A percentile compares a stretch with the other conserved stretches of the same genome.
These are phyloP conservation scores for Alcis repandata DNA, from an alignment of 2,888 invertebrate genomes.

Conservation along the genomic window DNA sequence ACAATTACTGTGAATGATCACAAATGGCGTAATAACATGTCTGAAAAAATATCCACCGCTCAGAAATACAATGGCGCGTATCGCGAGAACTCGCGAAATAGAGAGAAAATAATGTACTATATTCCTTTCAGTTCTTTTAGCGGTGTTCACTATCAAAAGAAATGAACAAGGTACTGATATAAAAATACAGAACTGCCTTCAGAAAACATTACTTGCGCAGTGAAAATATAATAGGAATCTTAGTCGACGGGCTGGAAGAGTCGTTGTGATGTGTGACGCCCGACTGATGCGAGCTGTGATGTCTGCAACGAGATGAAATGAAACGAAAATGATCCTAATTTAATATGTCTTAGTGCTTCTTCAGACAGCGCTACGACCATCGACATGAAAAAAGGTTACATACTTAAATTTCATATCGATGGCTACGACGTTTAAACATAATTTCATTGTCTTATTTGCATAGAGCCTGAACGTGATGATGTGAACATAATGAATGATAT, in stretches of 20 bases:
- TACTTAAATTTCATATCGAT: too few species aligned
- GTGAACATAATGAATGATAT: too few species aligned
- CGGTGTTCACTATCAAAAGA: conserved; percentile 7
- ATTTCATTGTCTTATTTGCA: too few species aligned
- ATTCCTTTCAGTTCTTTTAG: conserved; percentile 12
- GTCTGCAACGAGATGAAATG: too few species aligned
- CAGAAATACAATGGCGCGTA: conserved; percentile 1
- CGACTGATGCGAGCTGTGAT: neutral
- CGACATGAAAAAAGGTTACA: too few species aligned
- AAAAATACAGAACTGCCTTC: conserved; percentile 5
- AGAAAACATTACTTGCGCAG: neutral
- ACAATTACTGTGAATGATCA: conserved; percentile 1
- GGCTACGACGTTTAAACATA: too few species aligned
- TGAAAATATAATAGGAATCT: conserved; percentile 3
- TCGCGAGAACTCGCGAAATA: neutral
- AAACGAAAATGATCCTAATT: too few species aligned
- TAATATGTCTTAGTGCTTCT: too few species aligned
- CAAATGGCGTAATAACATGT: conserved; percentile 11
- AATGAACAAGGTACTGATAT: conserved; percentile 1
- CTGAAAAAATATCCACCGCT: conserved; percentile 5
- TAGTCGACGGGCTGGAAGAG: neutral
- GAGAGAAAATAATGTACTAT: conserved; percentile 2
- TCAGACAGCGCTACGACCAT: too few species aligned
- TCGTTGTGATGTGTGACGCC: neutral
- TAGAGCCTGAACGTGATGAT: too few species aligned